These are phyloP conservation scores for Chrysoperla carnea DNA, from an alignment of 1,140 invertebrate genomes.

Conservation along the genomic window DNA sequence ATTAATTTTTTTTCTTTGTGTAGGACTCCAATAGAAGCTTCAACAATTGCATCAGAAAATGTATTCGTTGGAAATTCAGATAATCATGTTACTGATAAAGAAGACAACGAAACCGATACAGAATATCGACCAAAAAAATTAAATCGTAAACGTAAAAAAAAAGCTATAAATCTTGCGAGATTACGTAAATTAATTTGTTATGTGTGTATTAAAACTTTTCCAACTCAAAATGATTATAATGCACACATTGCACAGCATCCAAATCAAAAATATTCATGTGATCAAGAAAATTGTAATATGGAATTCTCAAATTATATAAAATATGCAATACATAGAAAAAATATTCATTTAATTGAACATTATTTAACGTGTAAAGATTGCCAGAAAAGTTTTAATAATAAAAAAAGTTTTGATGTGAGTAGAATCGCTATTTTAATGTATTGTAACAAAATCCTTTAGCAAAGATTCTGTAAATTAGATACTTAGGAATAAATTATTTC, in stretches of 20 bases:
- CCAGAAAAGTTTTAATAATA: not conserved
- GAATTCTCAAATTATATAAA: not conserved
- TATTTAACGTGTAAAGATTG: constrained; percentile 1
- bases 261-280: constrained; percentile 1
- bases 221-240: not conserved
- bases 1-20: too few relatives aligned
- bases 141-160: not conserved
- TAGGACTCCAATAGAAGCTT: too few relatives aligned
- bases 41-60: too few relatives aligned
- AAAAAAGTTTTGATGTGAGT: not conserved
- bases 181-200: not conserved
- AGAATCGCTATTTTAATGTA: not conserved
- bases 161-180: not conserved
- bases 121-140: too few relatives aligned
- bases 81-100: too few relatives aligned
- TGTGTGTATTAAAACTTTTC: not conserved
- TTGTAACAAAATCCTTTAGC: too few relatives aligned
- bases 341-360: not conserved
- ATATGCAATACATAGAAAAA: not conserved
- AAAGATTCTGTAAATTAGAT: too few relatives aligned
- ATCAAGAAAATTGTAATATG: not conserved
- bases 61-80: too few relatives aligned
- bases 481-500: too few relatives aligned
- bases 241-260: not conserved
- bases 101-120: too few relatives aligned